Evolutionary conservation across 2,797 vertebrate species (phyloP).

Genomic region (Gallinago nigripennis): DNA sequence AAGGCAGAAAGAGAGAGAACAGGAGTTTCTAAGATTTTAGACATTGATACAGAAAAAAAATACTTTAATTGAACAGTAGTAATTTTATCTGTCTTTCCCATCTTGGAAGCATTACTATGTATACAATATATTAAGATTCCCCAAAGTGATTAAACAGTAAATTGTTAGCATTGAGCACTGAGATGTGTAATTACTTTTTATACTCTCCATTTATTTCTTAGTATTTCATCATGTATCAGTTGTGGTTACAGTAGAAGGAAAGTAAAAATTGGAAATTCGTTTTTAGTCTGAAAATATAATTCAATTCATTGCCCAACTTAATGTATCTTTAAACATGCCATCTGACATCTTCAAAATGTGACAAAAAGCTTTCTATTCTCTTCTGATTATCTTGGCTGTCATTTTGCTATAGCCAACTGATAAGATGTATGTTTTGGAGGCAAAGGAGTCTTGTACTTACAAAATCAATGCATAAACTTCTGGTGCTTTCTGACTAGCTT

Average conservation of each 20-base stretch:
- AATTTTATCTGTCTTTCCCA: slow-evolving; percentile 12
- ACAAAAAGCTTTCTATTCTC: neutral
- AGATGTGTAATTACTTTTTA: slow-evolving; percentile 42
- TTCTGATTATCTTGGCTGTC: slow-evolving; percentile 31
- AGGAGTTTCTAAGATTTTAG: slow-evolving; percentile 29
- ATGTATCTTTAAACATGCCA: neutral
- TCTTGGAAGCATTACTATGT: neutral
- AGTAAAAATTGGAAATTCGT: neutral
- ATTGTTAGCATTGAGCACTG: neutral
- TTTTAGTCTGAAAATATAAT: neutral
- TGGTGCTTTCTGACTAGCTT: slow-evolving; percentile 5
- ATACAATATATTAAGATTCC: neutral
- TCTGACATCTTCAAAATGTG: neutral
- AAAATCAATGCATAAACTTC: slow-evolving; percentile 19
- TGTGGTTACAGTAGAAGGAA: neutral
- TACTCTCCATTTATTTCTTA: slow-evolving; percentile 14
- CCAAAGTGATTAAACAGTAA: slow-evolving; percentile 24
- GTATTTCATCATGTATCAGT: slow-evolving; percentile 9
- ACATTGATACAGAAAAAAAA: neutral
- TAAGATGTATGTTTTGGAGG: neutral
- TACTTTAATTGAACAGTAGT: neutral
- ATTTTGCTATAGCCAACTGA: slow-evolving; percentile 24
- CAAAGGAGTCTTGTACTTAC: neutral
- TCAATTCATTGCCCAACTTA: neutral
- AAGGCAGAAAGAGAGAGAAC: neutral